A percentile compares a stretch with the other conserved stretches of the same genome.
These are phyloP conservation scores for Clepsis dumicolana DNA, from an alignment of 2,888 invertebrate species.

Conservation along the genomic window DNA sequence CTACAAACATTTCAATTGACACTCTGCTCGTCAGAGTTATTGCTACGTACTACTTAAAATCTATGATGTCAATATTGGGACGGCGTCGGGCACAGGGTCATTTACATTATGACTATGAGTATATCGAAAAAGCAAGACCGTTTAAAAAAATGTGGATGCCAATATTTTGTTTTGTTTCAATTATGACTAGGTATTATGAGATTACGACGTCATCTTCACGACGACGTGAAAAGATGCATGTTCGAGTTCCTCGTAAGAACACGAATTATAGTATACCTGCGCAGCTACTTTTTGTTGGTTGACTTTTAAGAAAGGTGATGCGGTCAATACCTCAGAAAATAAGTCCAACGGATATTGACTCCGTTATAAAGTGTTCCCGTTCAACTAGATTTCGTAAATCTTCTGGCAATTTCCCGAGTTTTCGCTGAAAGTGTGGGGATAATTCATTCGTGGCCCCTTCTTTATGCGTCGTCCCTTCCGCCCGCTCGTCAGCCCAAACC, in stretches of 20 bases:
- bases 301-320: background rate
- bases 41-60: no score
- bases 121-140: background rate
- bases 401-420: slow-evolving; percentile 27
- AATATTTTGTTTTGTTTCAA: background rate
- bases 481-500: slow-evolving; percentile 52
- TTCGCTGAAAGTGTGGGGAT: slow-evolving; percentile 47
- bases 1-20: no score
- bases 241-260: background rate
- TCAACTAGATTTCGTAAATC: slow-evolving; percentile 21
- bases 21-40: no score
- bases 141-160: no score
- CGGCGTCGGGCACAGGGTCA: no score
- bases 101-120: background rate
- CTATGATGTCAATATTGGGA: no score
- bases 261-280: background rate
- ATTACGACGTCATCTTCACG: background rate
- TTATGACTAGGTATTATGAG: no score
- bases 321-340: background rate
- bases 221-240: background rate
- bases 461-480: slow-evolving; percentile 44
- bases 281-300: background rate
- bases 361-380: background rate
- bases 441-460: slow-evolving; percentile 59
- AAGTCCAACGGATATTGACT: slow-evolving; percentile 1